Evolutionary conservation across 2,888 invertebrate genomes (phyloP), one percentile per base, ranked within the genome.

Genomic region (Corythucha ciliata): DNA sequence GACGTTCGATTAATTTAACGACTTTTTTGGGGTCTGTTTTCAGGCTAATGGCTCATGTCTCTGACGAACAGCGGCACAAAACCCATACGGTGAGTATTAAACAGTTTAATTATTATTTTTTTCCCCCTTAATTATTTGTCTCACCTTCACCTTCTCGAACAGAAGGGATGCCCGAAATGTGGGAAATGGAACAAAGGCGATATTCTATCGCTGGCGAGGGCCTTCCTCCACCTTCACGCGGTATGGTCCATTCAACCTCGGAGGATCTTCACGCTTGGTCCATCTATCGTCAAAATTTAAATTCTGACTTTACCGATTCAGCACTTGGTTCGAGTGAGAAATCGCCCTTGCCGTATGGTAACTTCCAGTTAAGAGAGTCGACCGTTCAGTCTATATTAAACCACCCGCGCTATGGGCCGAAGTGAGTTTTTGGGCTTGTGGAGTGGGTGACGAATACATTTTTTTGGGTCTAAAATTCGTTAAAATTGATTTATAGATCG

Each of bases 211-310:
- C 89, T 24, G 81, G 83, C 68, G 80, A 86, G 52, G 78, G 48
- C 26, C 42, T 54, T 16, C 59, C 61, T 40, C 58, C 60, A 25
- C 59, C 61, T 26, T 59, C 60, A 6, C 48, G 59, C 3, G 60
- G 61, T 8, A 59, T 63, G 56, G 58, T 60, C 14, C 62, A 62
- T 46, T 65, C 86, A 67, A 85, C 88, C 61, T 87, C 86, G 46
- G 91, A 92, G 67, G 92, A 92, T 68, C 76, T 93, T 55, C 92
- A 93, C 69, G 92, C 92, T 54, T 93, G 93, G 93, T 91, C 91
- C 60, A 93, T 93, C 68, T 88, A 88, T 73, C 82, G 92, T 68
- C 91, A 92, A 79, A 92, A 92, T 69, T 74, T 92, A 62, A 92
- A 92, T 70, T 91, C 91, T 1, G 92, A 92, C 72, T 92, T 92